phyloP scores from a whole-genome alignment of 2,113 vertebrate genomes.

The Ceyx cyanopectus region DNA sequence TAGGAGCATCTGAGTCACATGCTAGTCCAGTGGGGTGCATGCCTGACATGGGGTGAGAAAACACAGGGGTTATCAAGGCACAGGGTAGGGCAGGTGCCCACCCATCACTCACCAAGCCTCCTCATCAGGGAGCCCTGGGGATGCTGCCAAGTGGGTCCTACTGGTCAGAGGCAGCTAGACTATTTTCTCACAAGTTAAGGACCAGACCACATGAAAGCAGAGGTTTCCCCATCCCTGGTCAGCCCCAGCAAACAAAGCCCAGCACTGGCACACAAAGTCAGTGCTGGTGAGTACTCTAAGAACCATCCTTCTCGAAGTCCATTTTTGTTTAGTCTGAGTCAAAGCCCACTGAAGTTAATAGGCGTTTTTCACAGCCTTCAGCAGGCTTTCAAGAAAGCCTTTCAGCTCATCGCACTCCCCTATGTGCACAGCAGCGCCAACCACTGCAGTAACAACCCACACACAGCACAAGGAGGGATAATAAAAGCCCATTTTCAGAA shows the following conservation, averaged over 20 bases:
- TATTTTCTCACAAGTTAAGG: background rate
- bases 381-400: background rate
- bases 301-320: background rate
- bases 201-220: accelerated
- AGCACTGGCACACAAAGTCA: background rate
- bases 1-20: accelerated
- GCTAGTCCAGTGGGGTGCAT: accelerated
- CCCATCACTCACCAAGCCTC: background rate
- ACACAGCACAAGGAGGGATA: accelerated
- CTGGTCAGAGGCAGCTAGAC: background rate
- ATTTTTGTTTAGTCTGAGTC: background rate
- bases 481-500: background rate
- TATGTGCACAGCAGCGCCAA: accelerated
- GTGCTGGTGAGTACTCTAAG: background rate
- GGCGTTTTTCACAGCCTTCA: background rate
- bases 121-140: accelerated
- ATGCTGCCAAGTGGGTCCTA: background rate
- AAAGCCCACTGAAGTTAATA: background rate
- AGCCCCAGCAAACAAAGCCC: accelerated
- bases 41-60: background rate
- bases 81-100: too few relatives aligned
- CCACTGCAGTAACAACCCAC: background rate
- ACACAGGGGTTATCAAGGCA: background rate
- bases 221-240: background rate
- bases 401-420: background rate